phyloP scores from a whole-genome alignment of 2,113 vertebrate genomes.

The Sprattus sprattus region DNA sequence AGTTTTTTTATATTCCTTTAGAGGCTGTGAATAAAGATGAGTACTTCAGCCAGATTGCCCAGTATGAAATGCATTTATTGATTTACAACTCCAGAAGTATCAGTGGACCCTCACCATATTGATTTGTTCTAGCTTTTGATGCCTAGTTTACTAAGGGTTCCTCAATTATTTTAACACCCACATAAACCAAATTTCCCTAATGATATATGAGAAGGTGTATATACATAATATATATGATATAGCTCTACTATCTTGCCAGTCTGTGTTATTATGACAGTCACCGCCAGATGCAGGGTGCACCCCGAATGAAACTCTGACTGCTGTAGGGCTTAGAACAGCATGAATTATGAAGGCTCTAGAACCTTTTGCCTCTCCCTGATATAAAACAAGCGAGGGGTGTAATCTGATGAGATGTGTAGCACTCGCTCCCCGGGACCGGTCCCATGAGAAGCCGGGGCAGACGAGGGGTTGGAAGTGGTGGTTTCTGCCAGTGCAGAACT shows the following conservation, averaged over 20 bases:
- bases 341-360: background rate
- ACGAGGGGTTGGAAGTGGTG: background rate
- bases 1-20: background rate
- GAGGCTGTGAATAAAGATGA: background rate
- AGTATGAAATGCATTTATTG: background rate
- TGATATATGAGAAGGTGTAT: too few species aligned
- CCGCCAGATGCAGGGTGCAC: too few species aligned
- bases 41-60: background rate
- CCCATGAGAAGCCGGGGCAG: background rate
- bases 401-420: background rate
- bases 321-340: background rate
- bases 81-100: background rate
- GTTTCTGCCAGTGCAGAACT: background rate
- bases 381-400: background rate
- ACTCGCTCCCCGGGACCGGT: background rate
- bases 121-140: background rate
- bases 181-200: background rate
- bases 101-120: background rate
- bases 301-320: too few species aligned
- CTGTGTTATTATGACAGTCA: too few species aligned
- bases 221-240: too few species aligned
- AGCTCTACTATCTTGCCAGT: too few species aligned
- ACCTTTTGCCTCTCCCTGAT: background rate
- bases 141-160: background rate
- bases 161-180: background rate